These are phyloP conservation scores for Lutraria lutraria DNA, from an alignment of 2,888 invertebrate species.

Conservation along the genomic window DNA sequence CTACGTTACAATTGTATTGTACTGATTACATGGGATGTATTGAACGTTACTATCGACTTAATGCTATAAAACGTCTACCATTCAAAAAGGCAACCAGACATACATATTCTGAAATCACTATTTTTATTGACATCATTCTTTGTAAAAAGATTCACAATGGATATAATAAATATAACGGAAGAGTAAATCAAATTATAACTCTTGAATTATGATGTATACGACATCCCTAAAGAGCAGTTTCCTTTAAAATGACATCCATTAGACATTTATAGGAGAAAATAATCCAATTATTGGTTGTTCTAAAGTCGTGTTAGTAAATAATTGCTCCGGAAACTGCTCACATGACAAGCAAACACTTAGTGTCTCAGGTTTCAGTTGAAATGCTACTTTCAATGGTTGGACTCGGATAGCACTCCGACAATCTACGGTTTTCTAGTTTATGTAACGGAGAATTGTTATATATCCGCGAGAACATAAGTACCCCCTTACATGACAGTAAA, in stretches of 20 bases:
- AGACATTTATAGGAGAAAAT: neutral
- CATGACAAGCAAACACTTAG: neutral
- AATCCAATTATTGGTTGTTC: neutral
- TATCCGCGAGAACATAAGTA: neutral
- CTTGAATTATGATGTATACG: neutral
- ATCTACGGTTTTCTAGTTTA: neutral
- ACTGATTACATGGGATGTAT: neutral
- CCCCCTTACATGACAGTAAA: neutral
- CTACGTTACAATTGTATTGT: neutral
- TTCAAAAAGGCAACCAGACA: neutral
- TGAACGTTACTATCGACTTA: neutral
- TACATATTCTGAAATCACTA: neutral
- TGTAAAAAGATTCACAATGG: neutral
- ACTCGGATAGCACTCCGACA: neutral
- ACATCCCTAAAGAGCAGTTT: constrained; percentile 8
- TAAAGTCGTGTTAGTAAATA: constrained; percentile 16
- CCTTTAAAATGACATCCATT: constrained; percentile 20
- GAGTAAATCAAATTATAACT: constrained; percentile 1
- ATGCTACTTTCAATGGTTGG: neutral
- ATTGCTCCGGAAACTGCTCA: neutral
- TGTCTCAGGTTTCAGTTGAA: neutral
- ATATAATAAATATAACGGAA: neutral
- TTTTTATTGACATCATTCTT: neutral
- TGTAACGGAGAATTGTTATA: neutral
- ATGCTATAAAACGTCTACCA: neutral